A percentile compares a stretch with the other conserved stretches of the same genome.
Conservation (phyloP, 2,888 invertebrate genomes). For the Urechis unicinctus region DNA sequence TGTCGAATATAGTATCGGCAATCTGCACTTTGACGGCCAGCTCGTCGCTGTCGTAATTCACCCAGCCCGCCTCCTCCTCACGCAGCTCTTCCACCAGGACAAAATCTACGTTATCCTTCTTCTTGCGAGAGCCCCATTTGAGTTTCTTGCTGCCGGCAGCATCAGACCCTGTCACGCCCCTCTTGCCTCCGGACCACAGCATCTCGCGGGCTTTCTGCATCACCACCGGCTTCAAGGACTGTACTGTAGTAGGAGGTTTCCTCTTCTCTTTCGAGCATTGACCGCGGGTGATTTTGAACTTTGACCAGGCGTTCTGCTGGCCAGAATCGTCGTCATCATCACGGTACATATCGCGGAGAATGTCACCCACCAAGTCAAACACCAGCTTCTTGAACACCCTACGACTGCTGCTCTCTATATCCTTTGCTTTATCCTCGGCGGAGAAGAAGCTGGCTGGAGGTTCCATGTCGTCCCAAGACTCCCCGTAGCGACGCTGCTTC, state of each 20-base stretch:
- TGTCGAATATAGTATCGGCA: slow-evolving; percentile 58
- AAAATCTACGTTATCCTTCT: slow-evolving; percentile 64
- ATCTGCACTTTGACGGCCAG: slow-evolving; percentile 59
- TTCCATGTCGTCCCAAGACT: slow-evolving; percentile 26
- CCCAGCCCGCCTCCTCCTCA: slow-evolving; percentile 69
- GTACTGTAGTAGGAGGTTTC: slow-evolving; percentile 34
- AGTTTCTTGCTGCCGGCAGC: background rate
- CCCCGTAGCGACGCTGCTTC: slow-evolving; percentile 33
- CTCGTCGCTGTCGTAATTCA: slow-evolving; percentile 68
- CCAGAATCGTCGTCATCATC: slow-evolving; percentile 27
- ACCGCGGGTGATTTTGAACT: slow-evolving; percentile 34
- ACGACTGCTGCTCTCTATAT: slow-evolving; percentile 31
- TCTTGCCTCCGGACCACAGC: slow-evolving; percentile 29
- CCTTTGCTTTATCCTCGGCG: slow-evolving; percentile 19
- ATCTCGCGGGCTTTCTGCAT: slow-evolving; percentile 31
- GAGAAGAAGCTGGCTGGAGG: slow-evolving; percentile 29
- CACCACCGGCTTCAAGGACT: slow-evolving; percentile 34
- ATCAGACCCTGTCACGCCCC: background rate
- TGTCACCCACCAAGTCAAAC: slow-evolving; percentile 47
- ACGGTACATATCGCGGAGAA: slow-evolving; percentile 42
- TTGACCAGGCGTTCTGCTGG: slow-evolving; percentile 56
- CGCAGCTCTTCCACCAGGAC: slow-evolving; percentile 65
- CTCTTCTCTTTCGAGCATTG: slow-evolving; percentile 7
- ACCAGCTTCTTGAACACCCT: slow-evolving; percentile 41
- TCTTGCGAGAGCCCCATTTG: slow-evolving; percentile 36